Percentiles rank a stretch among this genome's conserved stretches.
Conservation (phyloP, 2,888 invertebrate genomes). For the Cheiracanthium punctorium region DNA sequence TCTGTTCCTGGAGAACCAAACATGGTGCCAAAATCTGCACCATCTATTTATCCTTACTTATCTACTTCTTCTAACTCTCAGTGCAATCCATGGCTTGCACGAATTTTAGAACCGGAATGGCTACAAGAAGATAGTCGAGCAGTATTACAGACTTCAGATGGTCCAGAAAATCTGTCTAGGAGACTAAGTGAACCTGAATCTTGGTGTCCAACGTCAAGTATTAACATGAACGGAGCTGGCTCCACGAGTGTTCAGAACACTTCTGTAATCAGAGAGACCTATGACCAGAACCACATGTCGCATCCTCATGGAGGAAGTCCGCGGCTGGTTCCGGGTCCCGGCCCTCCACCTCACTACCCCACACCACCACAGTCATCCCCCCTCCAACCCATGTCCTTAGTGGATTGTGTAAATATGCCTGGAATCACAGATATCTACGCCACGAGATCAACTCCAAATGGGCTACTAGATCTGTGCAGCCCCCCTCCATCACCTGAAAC, state of each 20-base stretch:
- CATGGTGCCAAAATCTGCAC: slow-evolving; percentile 57
- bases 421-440: slow-evolving; percentile 53
- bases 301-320: slow-evolving; percentile 63
- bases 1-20: slow-evolving; percentile 31
- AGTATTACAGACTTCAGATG: slow-evolving; percentile 28
- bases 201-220: slow-evolving; percentile 43
- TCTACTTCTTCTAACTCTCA: slow-evolving; percentile 23
- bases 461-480: slow-evolving; percentile 62
- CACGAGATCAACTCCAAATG: slow-evolving; percentile 51
- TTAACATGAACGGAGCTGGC: slow-evolving; percentile 53
- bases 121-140: slow-evolving; percentile 43
- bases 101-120: slow-evolving; percentile 54
- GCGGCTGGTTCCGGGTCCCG: slow-evolving; percentile 45
- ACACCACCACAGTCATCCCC: slow-evolving; percentile 70
- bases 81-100: slow-evolving; percentile 56
- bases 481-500: slow-evolving; percentile 68
- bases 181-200: slow-evolving; percentile 40
- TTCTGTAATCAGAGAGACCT: slow-evolving; percentile 37
- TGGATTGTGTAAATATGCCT: slow-evolving; percentile 47
- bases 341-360: slow-evolving; percentile 69
- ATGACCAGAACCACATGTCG: slow-evolving; percentile 29
- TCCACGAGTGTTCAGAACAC: slow-evolving; percentile 40
- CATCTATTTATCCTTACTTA: slow-evolving; percentile 54
- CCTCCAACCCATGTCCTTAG: slow-evolving; percentile 57
- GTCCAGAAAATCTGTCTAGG: slow-evolving; percentile 51